Conservation (phyloP, 2,113 vertebrate genomes). For the Copsychus sechellarum region DNA sequence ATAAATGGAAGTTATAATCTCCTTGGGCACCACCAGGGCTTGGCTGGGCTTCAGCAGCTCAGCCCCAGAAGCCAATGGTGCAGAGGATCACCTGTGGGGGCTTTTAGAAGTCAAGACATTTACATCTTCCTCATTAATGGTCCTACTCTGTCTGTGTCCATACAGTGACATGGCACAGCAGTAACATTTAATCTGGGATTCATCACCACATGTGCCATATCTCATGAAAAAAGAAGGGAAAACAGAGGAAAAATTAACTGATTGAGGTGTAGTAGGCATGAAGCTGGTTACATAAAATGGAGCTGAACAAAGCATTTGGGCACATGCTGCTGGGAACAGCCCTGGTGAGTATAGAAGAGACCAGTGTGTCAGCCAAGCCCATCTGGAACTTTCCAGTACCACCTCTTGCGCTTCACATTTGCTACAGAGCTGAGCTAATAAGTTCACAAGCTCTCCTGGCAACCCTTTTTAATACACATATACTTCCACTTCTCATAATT, state of each 20-base stretch:
- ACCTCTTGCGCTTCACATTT: neutral
- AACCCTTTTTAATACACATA: neutral
- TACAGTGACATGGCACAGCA: neutral
- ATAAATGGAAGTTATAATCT: neutral
- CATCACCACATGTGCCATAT: rapidly evolving
- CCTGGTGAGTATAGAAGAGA: neutral
- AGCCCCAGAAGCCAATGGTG: rapidly evolving
- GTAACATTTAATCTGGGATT: neutral
- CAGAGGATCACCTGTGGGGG: neutral
- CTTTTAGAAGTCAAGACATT: neutral
- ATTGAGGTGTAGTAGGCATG: neutral
- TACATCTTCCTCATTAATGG: neutral
- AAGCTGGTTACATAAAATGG: rapidly evolving
- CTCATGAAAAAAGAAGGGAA: neutral
- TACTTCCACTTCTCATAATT: neutral
- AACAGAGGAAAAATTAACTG: neutral
- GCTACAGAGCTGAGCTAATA: neutral
- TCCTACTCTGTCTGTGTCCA: neutral
- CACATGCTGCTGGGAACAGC: rapidly evolving
- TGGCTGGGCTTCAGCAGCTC: neutral
- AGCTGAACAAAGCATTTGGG: neutral
- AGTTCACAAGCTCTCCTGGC: neutral
- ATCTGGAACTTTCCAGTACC: neutral
- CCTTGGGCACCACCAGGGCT: neutral
- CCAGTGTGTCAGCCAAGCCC: neutral